phyloP scores from a whole-genome alignment of 2,797 vertebrate genomes.

The Coregonus suidteri region DNA sequence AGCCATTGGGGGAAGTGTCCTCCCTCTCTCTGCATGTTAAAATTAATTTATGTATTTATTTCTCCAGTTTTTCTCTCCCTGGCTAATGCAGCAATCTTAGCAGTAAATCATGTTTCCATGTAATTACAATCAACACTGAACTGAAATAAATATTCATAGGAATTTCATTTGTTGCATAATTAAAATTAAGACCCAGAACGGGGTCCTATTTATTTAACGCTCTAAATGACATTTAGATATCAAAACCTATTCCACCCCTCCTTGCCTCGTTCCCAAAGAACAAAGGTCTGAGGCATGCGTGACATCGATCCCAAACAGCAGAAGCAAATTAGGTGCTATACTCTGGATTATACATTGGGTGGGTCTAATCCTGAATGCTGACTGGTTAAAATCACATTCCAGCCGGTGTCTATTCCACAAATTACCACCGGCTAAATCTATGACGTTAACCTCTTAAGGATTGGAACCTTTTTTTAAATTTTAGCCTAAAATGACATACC shows the following conservation, averaged over 20 bases:
- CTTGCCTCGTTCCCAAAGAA: constrained; percentile 14
- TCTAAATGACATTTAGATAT: constrained; percentile 67
- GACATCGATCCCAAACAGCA: constrained; percentile 51
- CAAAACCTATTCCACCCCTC: constrained; percentile 41
- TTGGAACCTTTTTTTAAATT: too few species aligned
- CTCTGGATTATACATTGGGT: constrained; percentile 15
- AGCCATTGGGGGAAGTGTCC: constrained; percentile 40
- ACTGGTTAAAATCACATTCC: too few species aligned
- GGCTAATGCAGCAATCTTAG: constrained; percentile 72
- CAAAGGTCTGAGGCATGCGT: constrained; percentile 40
- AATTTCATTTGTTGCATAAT: constrained; percentile 79
- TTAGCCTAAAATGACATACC: too few species aligned
- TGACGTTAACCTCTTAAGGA: too few species aligned
- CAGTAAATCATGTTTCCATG: constrained; percentile 80
- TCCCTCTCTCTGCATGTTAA: constrained; percentile 24
- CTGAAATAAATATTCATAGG: constrained; percentile 79
- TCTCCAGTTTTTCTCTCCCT: constrained; percentile 45
- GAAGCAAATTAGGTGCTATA: constrained; percentile 44
- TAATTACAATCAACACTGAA: constrained; percentile 83
- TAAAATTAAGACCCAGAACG: constrained; percentile 66
- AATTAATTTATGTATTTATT: constrained; percentile 64
- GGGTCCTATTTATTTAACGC: constrained; percentile 56
- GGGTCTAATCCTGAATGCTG: too few species aligned
- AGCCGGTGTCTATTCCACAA: too few species aligned
- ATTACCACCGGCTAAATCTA: too few species aligned